These are phyloP conservation scores for Amphilophus citrinellus DNA, from an alignment of 2,113 vertebrate species.

Conservation along the genomic window DNA sequence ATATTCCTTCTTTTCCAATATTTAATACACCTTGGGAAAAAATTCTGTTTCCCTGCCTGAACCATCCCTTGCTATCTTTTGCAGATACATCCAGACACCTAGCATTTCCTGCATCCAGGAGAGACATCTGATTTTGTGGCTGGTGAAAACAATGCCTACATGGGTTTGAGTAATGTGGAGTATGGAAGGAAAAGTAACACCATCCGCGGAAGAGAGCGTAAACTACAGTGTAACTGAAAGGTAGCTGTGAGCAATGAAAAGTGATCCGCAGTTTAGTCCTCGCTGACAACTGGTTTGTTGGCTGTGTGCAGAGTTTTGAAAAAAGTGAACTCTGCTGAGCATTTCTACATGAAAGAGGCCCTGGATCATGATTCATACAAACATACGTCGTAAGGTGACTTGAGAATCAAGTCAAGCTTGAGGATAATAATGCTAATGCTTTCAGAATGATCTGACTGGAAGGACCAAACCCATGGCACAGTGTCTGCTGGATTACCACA, in stretches of 20 bases:
- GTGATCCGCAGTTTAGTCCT: background rate
- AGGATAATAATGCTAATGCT: constrained; percentile 20
- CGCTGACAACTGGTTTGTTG: background rate
- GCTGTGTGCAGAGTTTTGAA: constrained; percentile 3
- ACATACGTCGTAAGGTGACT: background rate
- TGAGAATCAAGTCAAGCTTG: constrained; percentile 17
- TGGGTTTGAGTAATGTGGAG: background rate
- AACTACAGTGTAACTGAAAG: background rate
- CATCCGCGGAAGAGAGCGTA: background rate
- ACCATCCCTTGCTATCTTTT: background rate
- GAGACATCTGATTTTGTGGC: constrained; percentile 5
- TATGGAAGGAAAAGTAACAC: background rate
- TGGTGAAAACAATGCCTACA: background rate
- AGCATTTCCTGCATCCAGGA: constrained; percentile 2
- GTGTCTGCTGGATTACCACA: constrained; percentile 55
- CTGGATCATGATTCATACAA: background rate
- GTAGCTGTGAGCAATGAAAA: background rate
- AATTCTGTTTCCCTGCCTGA: background rate
- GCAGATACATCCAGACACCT: background rate
- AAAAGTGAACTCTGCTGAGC: background rate
- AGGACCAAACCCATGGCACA: constrained; percentile 36
- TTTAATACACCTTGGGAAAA: background rate
- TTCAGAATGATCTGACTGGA: constrained; percentile 47
- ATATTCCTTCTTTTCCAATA: background rate
- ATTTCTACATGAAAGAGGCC: background rate